Percentiles rank a stretch among this genome's conserved stretches.
phyloP scores from a whole-genome alignment of 2,113 vertebrate species.

The Ictidomys tridecemlineatus region DNA sequence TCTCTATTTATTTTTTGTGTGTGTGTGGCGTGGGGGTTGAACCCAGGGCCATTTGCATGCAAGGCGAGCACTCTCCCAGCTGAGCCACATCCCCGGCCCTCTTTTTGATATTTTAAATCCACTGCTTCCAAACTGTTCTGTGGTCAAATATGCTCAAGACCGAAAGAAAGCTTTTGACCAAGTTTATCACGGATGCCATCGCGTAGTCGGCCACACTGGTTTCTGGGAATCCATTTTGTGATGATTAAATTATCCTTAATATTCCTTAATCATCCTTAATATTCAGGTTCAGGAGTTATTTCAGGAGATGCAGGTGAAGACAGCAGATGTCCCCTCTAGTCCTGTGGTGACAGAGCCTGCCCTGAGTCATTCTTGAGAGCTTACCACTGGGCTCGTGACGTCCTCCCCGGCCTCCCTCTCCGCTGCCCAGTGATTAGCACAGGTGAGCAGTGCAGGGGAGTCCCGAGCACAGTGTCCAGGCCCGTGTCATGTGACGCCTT shows the following conservation, averaged over 20 bases:
- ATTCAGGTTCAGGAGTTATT: neutral
- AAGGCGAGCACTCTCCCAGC: too few relatives aligned
- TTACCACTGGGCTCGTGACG: too few relatives aligned
- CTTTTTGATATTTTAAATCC: neutral
- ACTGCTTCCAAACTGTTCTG: neutral
- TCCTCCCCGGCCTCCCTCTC: neutral
- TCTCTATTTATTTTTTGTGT: too few relatives aligned
- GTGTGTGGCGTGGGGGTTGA: too few relatives aligned
- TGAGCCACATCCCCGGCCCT: too few relatives aligned
- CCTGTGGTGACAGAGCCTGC: neutral
- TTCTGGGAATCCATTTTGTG: too few relatives aligned
- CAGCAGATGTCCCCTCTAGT: neutral
- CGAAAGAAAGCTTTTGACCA: neutral
- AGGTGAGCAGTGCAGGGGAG: fast-evolving
- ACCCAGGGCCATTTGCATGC: too few relatives aligned
- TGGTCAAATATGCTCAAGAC: neutral
- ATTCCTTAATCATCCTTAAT: neutral
- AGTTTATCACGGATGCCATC: too few relatives aligned
- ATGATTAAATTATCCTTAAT: too few relatives aligned
- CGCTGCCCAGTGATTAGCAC: neutral
- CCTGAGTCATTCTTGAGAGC: neutral
- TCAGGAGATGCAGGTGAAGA: neutral
- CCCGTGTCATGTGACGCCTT: too few relatives aligned
- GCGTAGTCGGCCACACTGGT: too few relatives aligned
- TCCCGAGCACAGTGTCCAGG: neutral